phyloP scores from a whole-genome alignment of 1,140 invertebrate genomes.

The Coelopa frigida region DNA sequence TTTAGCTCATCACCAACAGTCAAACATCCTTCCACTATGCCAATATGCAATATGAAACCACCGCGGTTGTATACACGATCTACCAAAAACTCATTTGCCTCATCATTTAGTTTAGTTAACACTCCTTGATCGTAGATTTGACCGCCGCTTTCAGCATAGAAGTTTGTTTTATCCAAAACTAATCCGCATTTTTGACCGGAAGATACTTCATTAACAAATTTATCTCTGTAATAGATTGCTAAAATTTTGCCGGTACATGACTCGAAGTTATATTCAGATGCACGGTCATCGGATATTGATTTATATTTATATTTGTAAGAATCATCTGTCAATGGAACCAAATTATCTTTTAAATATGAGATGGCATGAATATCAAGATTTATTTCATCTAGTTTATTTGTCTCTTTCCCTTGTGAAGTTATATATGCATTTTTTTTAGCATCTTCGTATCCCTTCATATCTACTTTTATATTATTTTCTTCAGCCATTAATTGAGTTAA shows the following conservation, averaged over 20 bases:
- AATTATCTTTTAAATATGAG: constrained; percentile 75
- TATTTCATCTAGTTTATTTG: constrained; percentile 69
- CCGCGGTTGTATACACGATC: constrained; percentile 94
- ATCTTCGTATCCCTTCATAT: constrained; percentile 86
- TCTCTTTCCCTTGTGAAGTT: constrained; percentile 75
- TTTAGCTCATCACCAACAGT: constrained; percentile 80
- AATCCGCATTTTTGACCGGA: constrained; percentile 88
- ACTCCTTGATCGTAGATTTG: constrained; percentile 98
- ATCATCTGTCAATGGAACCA: constrained; percentile 81
- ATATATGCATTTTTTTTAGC: constrained; percentile 87
- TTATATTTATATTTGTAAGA: constrained; percentile 86
- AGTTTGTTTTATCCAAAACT: constrained; percentile 86
- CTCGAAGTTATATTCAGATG: constrained; percentile 64
- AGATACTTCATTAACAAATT: constrained; percentile 78
- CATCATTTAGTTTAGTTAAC: constrained; percentile 78
- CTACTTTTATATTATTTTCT: constrained; percentile 83
- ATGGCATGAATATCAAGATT: constrained; percentile 94
- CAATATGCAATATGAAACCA: constrained; percentile 93
- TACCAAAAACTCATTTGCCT: constrained; percentile 85
- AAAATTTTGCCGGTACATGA: constrained; percentile 60
- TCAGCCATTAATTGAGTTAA: constrained; percentile 96
- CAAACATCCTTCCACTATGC: constrained; percentile 76
- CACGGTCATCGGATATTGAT: constrained; percentile 53
- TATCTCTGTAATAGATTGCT: constrained; percentile 65
- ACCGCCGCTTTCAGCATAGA: constrained; percentile 97